Evolutionary conservation across 2,797 vertebrate species (phyloP).

Genomic region (Bufotes viridis): DNA sequence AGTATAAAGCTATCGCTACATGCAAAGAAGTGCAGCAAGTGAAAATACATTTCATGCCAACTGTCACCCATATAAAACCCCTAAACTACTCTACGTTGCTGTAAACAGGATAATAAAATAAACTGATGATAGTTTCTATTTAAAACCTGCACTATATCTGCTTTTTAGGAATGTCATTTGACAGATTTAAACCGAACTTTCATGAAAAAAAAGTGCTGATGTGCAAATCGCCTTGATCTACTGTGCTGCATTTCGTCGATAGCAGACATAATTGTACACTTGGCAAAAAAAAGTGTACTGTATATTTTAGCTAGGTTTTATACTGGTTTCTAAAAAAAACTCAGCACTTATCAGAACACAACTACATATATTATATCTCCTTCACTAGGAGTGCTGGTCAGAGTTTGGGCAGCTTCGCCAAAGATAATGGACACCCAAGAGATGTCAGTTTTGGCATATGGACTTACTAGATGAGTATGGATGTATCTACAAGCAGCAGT

Average conservation of each 20-base stretch:
- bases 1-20: conserved; percentile 2
- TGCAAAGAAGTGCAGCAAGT: conserved; percentile 21
- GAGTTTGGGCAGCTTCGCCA: neutral
- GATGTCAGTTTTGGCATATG: neutral
- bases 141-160: conserved; percentile 39
- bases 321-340: neutral
- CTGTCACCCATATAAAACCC: conserved; percentile 45
- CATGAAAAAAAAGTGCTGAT: conserved; percentile 37
- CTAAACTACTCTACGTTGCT: conserved; percentile 34
- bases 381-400: too few relatives aligned
- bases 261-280: conserved; percentile 19
- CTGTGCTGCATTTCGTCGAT: neutral
- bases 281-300: conserved; percentile 7
- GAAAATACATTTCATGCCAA: conserved; percentile 42
- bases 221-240: conserved; percentile 35
- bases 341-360: neutral
- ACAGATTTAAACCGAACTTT: conserved; percentile 41
- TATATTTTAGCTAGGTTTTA: conserved; percentile 20
- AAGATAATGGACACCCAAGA: neutral
- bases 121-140: conserved; percentile 46
- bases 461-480: neutral
- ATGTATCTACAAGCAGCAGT: neutral
- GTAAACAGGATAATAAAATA: conserved; percentile 46
- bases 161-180: conserved; percentile 43
- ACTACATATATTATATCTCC: neutral